Base-by-base conservation (phyloP, 2,888 invertebrate species). In the Calameuta pallipes region DNA sequence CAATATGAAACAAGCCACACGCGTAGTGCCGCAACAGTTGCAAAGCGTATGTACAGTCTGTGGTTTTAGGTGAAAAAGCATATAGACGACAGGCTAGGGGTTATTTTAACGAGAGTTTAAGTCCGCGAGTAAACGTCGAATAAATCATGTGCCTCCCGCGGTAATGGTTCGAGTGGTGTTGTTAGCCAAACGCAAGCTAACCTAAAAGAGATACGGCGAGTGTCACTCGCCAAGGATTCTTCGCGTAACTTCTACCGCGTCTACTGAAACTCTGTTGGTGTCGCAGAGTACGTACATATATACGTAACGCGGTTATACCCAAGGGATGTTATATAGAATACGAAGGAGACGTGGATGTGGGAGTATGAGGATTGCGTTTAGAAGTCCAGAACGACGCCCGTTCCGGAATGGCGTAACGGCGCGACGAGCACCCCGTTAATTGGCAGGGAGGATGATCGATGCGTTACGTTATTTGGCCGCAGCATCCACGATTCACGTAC, bases 31-130 rank as follows among this genome's bases (percentile, higher is more conserved):
- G 23, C 56, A 9, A 23, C 56, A 56, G 56, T 56, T 15, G 9
- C 56, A 56, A 56, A 56, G 23, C 36, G 12, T 36, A 9, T 9
- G 9, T 23, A 9, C 9, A 56, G 23, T 56, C 6, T 56, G 23
- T 56, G 56, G 56, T 23, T 56, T 56, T 23, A 23, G 77, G 71
- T 78, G 76, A 79, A 74, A 76, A 81, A 71, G 71, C 33, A 31
- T 23, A 33, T 34, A 13, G 71, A 71, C 83, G 80, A 84, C 85
- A 56, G 56, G 0, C 84, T 80, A 85, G 83, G 87, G 87, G 85
- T 88, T 88, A 89, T 90, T 91, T 90, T 90, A 90, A 91, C 89
- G 89, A 90, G 89, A 88, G 87, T 88, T 88, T 89, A 88, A 90
- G 89, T 88, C 89, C 86, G 86, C 87, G 88, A 88, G 89, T 87